A percentile compares a stretch with the other conserved stretches of the same genome.
Conservation (phyloP, 2,113 vertebrate genomes). For the Gasterosteus aculeatus region DNA sequence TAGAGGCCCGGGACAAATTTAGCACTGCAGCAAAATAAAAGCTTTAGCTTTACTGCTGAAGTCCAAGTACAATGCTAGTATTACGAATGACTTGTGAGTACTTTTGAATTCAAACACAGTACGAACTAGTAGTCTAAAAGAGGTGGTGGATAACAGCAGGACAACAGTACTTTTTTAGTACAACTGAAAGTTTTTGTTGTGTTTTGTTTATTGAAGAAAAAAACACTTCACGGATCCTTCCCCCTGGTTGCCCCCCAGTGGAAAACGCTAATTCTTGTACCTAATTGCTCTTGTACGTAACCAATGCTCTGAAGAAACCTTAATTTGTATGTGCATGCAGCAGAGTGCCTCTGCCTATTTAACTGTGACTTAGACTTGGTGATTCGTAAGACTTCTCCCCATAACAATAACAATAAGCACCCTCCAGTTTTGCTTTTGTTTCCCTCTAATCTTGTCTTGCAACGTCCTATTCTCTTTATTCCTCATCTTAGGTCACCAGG, state of each 20-base stretch:
- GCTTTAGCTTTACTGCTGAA: background rate
- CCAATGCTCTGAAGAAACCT: background rate
- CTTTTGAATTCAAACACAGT: background rate
- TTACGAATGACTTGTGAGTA: background rate
- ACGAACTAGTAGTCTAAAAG: background rate
- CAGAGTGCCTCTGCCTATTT: background rate
- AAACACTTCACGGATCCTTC: background rate
- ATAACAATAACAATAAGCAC: constrained; percentile 19
- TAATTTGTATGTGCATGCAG: constrained; percentile 19
- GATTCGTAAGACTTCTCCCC: background rate
- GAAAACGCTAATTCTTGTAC: constrained; percentile 2
- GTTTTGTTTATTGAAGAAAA: background rate
- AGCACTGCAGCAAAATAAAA: background rate
- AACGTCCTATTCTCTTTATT: constrained; percentile 40
- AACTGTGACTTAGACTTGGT: constrained; percentile 7
- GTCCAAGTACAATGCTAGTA: background rate
- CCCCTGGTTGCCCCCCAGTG: background rate
- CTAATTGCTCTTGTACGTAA: background rate
- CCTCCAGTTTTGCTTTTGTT: constrained; percentile 9
- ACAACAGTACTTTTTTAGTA: background rate
- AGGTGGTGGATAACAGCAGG: background rate
- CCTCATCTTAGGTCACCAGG: constrained; percentile 14
- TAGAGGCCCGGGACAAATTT: background rate
- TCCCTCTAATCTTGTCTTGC: constrained; percentile 22
- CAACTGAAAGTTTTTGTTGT: background rate